Evolutionary conservation across 2,797 vertebrate species (phyloP).

Genomic region (Parauchenoglanis punctatus): DNA sequence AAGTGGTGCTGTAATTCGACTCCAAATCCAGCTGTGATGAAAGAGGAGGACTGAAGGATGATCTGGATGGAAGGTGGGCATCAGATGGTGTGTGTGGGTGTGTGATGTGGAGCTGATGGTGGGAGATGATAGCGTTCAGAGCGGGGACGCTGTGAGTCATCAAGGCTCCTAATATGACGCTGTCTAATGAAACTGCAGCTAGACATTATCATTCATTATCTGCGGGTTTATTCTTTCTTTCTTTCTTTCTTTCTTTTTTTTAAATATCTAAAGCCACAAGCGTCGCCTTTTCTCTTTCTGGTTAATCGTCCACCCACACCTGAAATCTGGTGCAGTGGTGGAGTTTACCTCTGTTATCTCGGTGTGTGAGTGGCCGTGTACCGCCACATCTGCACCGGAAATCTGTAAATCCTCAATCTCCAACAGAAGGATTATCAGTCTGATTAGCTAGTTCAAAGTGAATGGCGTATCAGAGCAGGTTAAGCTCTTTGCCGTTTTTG

Average conservation of each 20-base stretch:
- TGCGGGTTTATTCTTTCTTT: too few species aligned
- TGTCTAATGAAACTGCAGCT: constrained; percentile 41
- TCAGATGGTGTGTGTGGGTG: constrained; percentile 40
- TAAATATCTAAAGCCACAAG: neutral
- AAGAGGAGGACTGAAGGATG: constrained; percentile 6
- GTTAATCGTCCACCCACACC: constrained; percentile 14
- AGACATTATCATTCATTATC: constrained; percentile 24
- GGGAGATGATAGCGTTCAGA: constrained; percentile 55
- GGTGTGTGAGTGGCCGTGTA: constrained; percentile 10
- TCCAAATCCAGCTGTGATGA: constrained; percentile 8
- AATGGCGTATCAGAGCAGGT: constrained; percentile 30
- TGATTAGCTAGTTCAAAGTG: constrained; percentile 44
- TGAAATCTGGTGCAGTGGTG: neutral
- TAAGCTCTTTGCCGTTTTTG: constrained; percentile 24
- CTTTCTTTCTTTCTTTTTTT: neutral
- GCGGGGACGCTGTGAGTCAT: constrained; percentile 61
- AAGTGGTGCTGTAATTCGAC: neutral
- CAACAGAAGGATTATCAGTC: constrained; percentile 43
- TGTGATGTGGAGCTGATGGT: constrained; percentile 43
- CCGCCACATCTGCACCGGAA: neutral
- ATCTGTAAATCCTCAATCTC: constrained; percentile 36
- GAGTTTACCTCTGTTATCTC: neutral
- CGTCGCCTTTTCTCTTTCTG: neutral
- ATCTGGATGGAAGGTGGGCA: constrained; percentile 26
- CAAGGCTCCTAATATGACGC: constrained; percentile 58